Base-by-base conservation (phyloP, 2,113 vertebrate genomes). In the Maccullochella peelii region DNA sequence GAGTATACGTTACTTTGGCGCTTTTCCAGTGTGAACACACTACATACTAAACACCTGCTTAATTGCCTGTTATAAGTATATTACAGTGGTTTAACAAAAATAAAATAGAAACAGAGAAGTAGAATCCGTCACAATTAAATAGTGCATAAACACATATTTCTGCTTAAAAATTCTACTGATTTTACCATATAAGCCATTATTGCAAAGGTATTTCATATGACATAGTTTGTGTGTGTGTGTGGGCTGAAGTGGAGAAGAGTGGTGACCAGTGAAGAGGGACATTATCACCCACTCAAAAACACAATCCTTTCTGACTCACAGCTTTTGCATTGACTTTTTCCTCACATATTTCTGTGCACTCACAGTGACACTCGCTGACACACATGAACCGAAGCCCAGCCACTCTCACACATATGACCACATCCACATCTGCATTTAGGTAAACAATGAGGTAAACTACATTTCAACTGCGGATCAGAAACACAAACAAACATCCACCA, bases 281-380 rank as follows among this genome's bases (percentile, higher is more conserved):
- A 79, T 75, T 55, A 81, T 77, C 85, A 69, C 75, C 79, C 76
- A 84, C 84, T 79, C 73, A 71, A 77, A 16, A 73, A 77, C 73
- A 77, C 66, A 63, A 77, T 67, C 68, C 79, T 71, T 50, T 88
- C 47, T 81, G 84, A 85, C 87, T 85, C 40, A 49, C 63, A 75
- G 69, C 73, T 76, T 86, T 78, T 74, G 61, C 65, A 55, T 59
- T 86, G 77, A 63, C 70, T 63, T 83, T 82, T 89, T 30, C 69
- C 69, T 54, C 49, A 55, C 70, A 79, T 59, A 57, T 73, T 88
- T 71, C 36, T 23, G 14, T 55, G 62, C 62, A 58, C 70, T 38
- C 14, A 21, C 54, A 38, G n/a, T 33, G 74, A 78, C 83, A 77
- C 47, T 50, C 14, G 38, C 42, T 61, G 63, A 86, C 69, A 65